Evolutionary conservation across 2,888 invertebrate species (phyloP), one percentile per base, ranked within the genome.

Genomic region (Pyrrhia umbra): DNA sequence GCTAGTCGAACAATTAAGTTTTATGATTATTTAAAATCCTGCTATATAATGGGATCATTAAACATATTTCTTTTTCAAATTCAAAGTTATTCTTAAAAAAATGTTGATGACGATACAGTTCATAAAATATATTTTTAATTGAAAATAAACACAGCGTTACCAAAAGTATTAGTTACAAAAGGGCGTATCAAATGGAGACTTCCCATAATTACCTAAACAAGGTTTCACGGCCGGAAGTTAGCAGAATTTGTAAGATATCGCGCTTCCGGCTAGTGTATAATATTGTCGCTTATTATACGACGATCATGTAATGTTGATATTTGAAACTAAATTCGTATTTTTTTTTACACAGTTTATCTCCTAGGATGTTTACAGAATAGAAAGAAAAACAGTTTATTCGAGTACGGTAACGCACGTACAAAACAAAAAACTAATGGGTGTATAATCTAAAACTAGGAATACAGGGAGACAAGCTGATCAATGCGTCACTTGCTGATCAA

Each of bases 161-260:
- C 64, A 49, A 59, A 71, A 73, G 87, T 86, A 85, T 87, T 75
- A 72, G 68, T 90, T 90, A 81, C 84, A 84, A 84, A 83, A 85
- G 82, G 86, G 86, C 85, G 89, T 86, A 86, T 87, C 86, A 76
- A 89, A 90, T 89, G 81, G 88, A 85, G 72, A 90, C 90, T 92
- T 93, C 93, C 92, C 80, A 91, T 88, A 89, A 91, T 85, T 88
- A 86, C 88, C 87, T 87, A 80, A 85, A 85, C 88, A 87, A 85
- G 93, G 92, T 90, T 94, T 93, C 93, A 84, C 69, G 82, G 82
- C 80, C 90, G 93, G 93, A 93, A 92, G 91, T 84, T 85, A 80
- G 90, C 91, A 85, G 93, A 93, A 90, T 93, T 93, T 93, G 92
- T 94, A 94, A 88, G 94, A 93, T 91, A 92, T 94, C 94, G 83